Evolutionary conservation across 2,113 vertebrate species (phyloP), one percentile per base, ranked within the genome.

Genomic region (Ophthalmotilapia sp.): DNA sequence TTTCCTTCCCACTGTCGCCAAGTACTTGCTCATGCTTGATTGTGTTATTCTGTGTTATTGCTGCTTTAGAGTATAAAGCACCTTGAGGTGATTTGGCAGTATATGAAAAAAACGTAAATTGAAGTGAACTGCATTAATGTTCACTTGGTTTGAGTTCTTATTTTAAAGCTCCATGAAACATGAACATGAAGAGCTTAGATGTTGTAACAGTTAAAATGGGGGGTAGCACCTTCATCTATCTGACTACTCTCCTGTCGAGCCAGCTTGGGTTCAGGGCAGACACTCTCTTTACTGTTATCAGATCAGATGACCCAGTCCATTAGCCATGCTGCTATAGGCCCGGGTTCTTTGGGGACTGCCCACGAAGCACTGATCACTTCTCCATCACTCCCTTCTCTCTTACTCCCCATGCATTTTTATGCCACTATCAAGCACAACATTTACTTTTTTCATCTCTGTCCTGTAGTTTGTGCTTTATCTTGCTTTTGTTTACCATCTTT

Each of bases 1-100:
- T 65, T 65, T 38, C 33, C 60, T 65, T 65, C 33, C 19, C 4
- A 65, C 3, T 38, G 4, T 65, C 1, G 1, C 58, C 9, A 62
- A 0, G 58, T 8, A 21, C 60, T 38, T 65, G 60, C 33, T 38
- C 1, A 0, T 38, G 33, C 10, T 65, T 38, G 6, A 38, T 12
- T 58, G 38, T 14, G 6, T 45, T 38, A 38, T 38, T 62, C 29
- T 62, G 17, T 65, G 31, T 65, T 65, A 65, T 36, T 65, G 33
- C 31, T 65, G 33, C 19, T 2, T 65, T 65, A 38, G 1, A 38
- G 60, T 21, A 65, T 65, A 65, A 65, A 65, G 60, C 60, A 38
- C 60, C 10, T 65, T 65, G 60, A 65, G 60, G 60, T 38, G 60
- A 65, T 65, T 65, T 65, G 10, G 33, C 11, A 68, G 19, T 38